Evolutionary conservation across 2,113 vertebrate species (phyloP).

Genomic region (Pollimyrus isidori): DNA sequence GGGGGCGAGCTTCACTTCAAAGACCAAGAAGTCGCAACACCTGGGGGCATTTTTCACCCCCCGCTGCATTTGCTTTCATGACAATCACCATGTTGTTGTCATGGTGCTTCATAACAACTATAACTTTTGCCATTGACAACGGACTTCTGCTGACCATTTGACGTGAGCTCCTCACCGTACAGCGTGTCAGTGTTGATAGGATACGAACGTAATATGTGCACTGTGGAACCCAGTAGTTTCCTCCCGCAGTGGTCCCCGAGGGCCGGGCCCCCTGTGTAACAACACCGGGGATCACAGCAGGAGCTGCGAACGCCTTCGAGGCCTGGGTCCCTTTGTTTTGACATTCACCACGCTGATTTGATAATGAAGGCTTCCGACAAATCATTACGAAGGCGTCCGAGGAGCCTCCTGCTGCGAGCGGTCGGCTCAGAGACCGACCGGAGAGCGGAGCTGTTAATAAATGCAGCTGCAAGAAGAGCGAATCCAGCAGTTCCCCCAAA

Average conservation of each 20-base stretch:
- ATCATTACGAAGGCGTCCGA: background rate
- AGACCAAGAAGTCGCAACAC: background rate
- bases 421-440: background rate
- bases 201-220: background rate
- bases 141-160: too few species aligned
- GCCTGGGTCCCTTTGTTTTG: background rate
- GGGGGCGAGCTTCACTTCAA: background rate
- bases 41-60: background rate
- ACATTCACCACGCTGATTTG: background rate
- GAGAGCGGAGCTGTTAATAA: background rate
- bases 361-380: constrained; percentile 8
- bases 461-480: background rate
- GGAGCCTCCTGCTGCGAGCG: background rate
- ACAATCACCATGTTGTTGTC: background rate
- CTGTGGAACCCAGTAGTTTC: background rate
- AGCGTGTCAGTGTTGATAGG: background rate
- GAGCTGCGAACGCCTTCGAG: background rate
- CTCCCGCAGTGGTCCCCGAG: background rate
- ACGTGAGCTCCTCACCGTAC: background rate
- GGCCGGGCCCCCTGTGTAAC: background rate
- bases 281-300: background rate
- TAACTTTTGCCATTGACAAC: background rate
- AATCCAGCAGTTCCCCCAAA: background rate
- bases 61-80: background rate
- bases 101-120: background rate